phyloP scores from a whole-genome alignment of 2,888 invertebrate genomes.

The Caenorhabditis sp. region DNA sequence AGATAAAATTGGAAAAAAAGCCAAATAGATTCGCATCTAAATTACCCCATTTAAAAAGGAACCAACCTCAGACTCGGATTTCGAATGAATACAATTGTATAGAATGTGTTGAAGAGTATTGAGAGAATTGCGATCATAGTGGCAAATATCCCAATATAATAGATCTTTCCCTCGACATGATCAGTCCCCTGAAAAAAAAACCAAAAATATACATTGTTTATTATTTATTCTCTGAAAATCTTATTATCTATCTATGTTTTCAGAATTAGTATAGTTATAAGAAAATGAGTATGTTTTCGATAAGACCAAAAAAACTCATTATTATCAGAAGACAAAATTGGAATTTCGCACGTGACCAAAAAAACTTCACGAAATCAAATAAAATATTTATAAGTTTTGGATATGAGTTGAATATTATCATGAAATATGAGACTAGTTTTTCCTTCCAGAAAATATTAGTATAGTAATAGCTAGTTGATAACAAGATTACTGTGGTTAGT shows the following conservation, averaged over 20 bases:
- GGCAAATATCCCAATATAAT: conserved; percentile 67
- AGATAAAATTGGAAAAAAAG: not conserved
- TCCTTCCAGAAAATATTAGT: too few species aligned
- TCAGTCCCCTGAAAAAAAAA: conserved; percentile 67
- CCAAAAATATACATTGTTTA: too few species aligned
- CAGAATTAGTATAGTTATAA: too few species aligned
- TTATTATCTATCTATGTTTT: not conserved
- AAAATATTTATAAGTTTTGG: too few species aligned
- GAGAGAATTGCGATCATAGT: conserved; percentile 62
- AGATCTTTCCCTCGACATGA: conserved; percentile 64
- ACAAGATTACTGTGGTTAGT: too few species aligned
- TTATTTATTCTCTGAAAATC: not conserved
- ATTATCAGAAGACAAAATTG: too few species aligned
- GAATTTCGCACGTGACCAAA: too few species aligned
- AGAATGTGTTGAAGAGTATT: conserved; percentile 68
- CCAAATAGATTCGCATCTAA: not conserved
- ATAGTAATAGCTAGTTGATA: too few species aligned
- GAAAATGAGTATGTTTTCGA: too few species aligned
- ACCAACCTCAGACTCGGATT: conserved; percentile 46
- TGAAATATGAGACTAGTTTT: too few species aligned
- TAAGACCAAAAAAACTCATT: not conserved
- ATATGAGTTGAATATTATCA: too few species aligned
- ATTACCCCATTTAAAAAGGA: not conserved
- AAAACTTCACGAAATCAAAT: too few species aligned
- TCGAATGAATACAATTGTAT: conserved; percentile 63